phyloP scores from a whole-genome alignment of 1,140 invertebrate genomes.

The Dinoponera quadriceps region DNA sequence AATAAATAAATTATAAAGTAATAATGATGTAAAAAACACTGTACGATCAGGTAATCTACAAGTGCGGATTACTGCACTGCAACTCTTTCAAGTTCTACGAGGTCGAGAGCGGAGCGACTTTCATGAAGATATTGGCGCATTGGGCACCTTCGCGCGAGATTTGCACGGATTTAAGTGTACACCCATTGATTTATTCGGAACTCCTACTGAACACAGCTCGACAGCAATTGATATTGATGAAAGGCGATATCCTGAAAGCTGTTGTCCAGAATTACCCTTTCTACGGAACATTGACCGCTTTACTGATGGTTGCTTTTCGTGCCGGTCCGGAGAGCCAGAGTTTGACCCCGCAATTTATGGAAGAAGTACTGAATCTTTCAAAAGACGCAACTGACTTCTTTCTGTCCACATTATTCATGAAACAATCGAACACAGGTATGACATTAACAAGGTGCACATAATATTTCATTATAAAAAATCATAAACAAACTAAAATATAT shows the following conservation, averaged over 20 bases:
- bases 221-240: slow-evolving; percentile 77
- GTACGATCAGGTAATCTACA: slow-evolving; percentile 73
- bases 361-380: slow-evolving; percentile 77
- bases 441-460: neutral
- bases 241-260: slow-evolving; percentile 82
- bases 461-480: neutral
- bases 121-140: slow-evolving; percentile 81
- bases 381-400: slow-evolving; percentile 81
- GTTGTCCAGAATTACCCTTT: slow-evolving; percentile 78
- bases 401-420: slow-evolving; percentile 79
- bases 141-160: slow-evolving; percentile 67
- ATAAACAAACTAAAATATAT: slow-evolving; percentile 11
- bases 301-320: slow-evolving; percentile 73
- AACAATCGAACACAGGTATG: slow-evolving; percentile 74
- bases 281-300: slow-evolving; percentile 79
- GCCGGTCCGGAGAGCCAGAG: slow-evolving; percentile 59
- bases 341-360: slow-evolving; percentile 63
- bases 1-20: slow-evolving; percentile 38
- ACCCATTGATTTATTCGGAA: slow-evolving; percentile 55
- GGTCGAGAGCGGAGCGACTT: slow-evolving; percentile 85
- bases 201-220: slow-evolving; percentile 75
- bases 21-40: too few species aligned
- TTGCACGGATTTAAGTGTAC: neutral
- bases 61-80: slow-evolving; percentile 81
- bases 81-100: slow-evolving; percentile 86